phyloP scores from a whole-genome alignment of 2,113 vertebrate genomes.

The Sinocyclocheilus maitianheensis region DNA sequence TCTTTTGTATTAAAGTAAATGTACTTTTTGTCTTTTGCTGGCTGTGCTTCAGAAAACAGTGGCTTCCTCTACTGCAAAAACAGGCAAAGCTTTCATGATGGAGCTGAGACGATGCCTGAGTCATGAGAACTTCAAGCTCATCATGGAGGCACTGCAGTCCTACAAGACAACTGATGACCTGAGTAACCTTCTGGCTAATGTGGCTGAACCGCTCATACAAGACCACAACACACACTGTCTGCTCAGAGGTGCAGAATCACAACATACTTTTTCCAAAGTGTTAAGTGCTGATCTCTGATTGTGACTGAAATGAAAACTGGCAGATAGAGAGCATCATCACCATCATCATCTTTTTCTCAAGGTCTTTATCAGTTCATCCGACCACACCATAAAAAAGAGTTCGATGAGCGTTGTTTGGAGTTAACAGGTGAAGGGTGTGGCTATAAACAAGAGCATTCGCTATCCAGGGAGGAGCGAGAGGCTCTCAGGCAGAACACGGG shows the following conservation, averaged over 20 bases:
- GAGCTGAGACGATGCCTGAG: slow-evolving; percentile 86
- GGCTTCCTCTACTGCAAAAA: slow-evolving; percentile 56
- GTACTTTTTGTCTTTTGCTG: background rate
- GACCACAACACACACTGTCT: slow-evolving; percentile 82
- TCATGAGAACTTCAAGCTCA: slow-evolving; percentile 75
- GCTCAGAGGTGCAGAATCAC: slow-evolving; percentile 75
- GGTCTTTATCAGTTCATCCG: slow-evolving; percentile 93
- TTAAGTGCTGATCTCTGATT: background rate
- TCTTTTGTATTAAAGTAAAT: background rate
- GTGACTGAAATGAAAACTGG: background rate
- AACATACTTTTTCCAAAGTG: background rate
- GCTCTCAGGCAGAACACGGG: slow-evolving; percentile 55
- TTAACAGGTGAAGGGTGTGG: slow-evolving; percentile 83
- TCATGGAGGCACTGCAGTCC: slow-evolving; percentile 79
- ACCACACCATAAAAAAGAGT: slow-evolving; percentile 89
- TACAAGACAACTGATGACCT: slow-evolving; percentile 86
- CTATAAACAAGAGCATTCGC: slow-evolving; percentile 77
- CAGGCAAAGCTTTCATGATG: slow-evolving; percentile 77
- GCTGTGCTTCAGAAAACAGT: slow-evolving; percentile 51
- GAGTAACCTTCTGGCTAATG: slow-evolving; percentile 69
- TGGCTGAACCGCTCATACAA: slow-evolving; percentile 73
- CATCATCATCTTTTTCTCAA: slow-evolving; percentile 54
- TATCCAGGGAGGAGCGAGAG: slow-evolving; percentile 63
- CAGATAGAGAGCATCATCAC: background rate
- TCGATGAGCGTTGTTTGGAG: slow-evolving; percentile 78